These are phyloP conservation scores for Stylophora pistillata DNA, from an alignment of 64 coral and sea anemone species.

Conservation along the genomic window DNA sequence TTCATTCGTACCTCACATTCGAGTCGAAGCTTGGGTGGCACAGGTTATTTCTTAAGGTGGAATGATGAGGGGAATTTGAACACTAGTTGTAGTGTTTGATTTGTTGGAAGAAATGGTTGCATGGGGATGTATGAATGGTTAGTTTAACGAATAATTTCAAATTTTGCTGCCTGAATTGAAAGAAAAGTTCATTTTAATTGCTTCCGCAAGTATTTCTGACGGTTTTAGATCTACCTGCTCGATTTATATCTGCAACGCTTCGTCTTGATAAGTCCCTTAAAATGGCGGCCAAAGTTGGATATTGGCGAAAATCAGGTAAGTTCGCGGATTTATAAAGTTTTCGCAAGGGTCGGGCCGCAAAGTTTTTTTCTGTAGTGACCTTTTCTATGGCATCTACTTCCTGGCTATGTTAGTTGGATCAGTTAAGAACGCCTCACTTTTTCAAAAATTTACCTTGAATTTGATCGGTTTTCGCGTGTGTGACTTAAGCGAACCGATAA, in stretches of 20 bases:
- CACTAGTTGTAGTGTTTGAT: constrained; percentile 1
- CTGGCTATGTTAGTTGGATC: constrained; percentile 36
- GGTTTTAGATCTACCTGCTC: constrained; percentile 23
- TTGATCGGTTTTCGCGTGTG: constrained; percentile 36
- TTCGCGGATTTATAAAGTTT: constrained; percentile 41
- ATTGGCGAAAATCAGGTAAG: constrained; percentile 40
- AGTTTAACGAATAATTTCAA: not conserved
- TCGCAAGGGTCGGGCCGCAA: constrained; percentile 33
- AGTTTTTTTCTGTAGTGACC: constrained; percentile 39
- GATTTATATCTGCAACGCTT: constrained; percentile 32
- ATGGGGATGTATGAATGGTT: not conserved
- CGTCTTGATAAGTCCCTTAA: constrained; percentile 18
- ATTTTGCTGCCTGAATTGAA: not conserved
- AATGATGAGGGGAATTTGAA: not conserved
- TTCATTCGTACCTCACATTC: too few relatives aligned
- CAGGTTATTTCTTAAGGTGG: too few relatives aligned
- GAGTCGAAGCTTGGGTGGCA: too few relatives aligned
- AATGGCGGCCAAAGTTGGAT: constrained; percentile 34
- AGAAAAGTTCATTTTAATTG: constrained; percentile 3
- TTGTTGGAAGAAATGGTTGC: not conserved
- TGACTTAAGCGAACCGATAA: not conserved
- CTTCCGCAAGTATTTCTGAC: constrained; percentile 24
- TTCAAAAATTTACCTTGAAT: constrained; percentile 35
- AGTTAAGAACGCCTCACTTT: constrained; percentile 41
- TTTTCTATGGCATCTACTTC: constrained; percentile 35